Evolutionary conservation across 2,888 invertebrate species (phyloP).

Genomic region (Melanotus villosus): DNA sequence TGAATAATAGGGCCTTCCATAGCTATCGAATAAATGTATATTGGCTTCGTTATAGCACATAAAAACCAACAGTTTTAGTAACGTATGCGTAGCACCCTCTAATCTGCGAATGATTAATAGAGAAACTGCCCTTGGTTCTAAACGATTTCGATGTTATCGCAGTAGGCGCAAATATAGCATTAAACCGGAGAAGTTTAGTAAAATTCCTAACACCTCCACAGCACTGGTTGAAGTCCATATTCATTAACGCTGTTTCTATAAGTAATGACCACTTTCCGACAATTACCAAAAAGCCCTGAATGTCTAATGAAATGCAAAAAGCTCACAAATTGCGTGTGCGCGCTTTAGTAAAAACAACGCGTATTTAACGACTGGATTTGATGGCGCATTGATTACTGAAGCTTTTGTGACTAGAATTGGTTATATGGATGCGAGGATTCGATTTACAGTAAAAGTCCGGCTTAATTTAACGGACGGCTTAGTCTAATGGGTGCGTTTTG

Average conservation of each 20-base stretch:
- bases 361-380: conserved; percentile 37
- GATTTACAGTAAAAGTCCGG: conserved; percentile 40
- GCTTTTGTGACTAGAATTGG: conserved; percentile 38
- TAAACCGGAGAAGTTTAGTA: neutral
- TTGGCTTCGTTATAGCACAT: too few species aligned
- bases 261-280: conserved; percentile 20
- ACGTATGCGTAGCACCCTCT: too few species aligned
- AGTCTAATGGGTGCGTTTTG: conserved; percentile 38
- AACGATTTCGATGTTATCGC: neutral
- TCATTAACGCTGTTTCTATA: conserved; percentile 27
- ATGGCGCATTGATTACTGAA: conserved; percentile 41
- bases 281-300: conserved; percentile 29
- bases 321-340: conserved; percentile 33
- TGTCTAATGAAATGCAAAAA: conserved; percentile 38
- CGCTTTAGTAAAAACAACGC: conserved; percentile 29
- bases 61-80: too few species aligned
- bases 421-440: conserved; percentile 36
- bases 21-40: too few species aligned
- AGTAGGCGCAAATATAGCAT: neutral
- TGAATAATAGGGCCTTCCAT: too few species aligned
- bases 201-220: neutral
- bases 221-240: neutral
- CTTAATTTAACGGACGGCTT: conserved; percentile 44
- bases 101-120: too few species aligned
- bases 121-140: too few species aligned